Percentiles rank a stretch among this genome's conserved stretches.
Conservation (phyloP, 2,888 invertebrate genomes). For the Thyatira batis region DNA sequence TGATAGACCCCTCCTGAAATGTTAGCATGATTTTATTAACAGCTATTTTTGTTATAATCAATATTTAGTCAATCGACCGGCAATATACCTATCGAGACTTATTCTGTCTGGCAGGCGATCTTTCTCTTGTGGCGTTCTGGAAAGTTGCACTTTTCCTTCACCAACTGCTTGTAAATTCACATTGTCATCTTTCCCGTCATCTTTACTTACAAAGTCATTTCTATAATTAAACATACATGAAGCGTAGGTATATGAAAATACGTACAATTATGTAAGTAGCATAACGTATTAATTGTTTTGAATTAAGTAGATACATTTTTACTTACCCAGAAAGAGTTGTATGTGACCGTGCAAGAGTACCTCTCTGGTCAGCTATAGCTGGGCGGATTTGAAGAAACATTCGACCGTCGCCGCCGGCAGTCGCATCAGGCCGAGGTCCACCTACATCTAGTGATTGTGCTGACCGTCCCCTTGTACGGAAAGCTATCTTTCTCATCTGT, state of each 20-base stretch:
- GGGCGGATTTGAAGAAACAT: slow-evolving; percentile 75
- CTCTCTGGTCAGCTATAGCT: slow-evolving; percentile 67
- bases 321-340: slow-evolving; percentile 73
- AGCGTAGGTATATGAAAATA: too few species aligned
- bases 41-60: not conserved
- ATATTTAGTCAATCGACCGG: not conserved
- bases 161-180: slow-evolving; percentile 82
- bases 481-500: slow-evolving; percentile 73
- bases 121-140: slow-evolving; percentile 88
- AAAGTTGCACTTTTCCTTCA: slow-evolving; percentile 86
- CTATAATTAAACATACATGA: slow-evolving; percentile 18
- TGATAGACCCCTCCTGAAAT: slow-evolving; percentile 87
- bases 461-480: slow-evolving; percentile 74
- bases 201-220: slow-evolving; percentile 44
- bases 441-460: slow-evolving; percentile 73
- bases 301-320: too few species aligned
- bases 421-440: slow-evolving; percentile 49
- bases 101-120: slow-evolving; percentile 94
- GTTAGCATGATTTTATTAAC: not conserved
- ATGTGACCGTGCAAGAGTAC: slow-evolving; percentile 69
- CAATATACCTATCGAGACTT: slow-evolving; percentile 91
- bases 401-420: slow-evolving; percentile 65
- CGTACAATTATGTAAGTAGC: too few species aligned
- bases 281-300: too few species aligned
- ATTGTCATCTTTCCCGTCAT: slow-evolving; percentile 63